Evolutionary conservation across 1,140 invertebrate species (phyloP), one percentile per base, ranked within the genome.

Genomic region (Elymnias hypermnestra): DNA sequence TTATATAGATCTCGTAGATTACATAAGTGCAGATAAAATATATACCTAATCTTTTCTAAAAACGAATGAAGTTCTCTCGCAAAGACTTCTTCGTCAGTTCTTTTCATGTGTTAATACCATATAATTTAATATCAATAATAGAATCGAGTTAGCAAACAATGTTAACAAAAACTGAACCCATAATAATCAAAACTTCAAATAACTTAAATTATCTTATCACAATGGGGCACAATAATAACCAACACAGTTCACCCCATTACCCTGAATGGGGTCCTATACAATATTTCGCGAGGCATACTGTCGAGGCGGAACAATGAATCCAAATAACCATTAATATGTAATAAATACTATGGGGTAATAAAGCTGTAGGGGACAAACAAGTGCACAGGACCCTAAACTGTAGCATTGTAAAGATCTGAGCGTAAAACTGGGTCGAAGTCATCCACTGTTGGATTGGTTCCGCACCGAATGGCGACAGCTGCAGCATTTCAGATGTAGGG

Each of bases 241-340:
- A 62, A 72, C 68, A 68, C 64, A 69, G 45, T 64, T 70, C 61
- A 63, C 57, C 58, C 65, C 66, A 67, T 74, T 65, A 63, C 55
- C 50, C 46, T 57, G 58, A 59, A 62, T 68, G 40, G 69, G 70
- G 72, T 63, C 38, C 65, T 44, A 72, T 79, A 67, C 63, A 77
- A 82, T 71, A 69, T 64, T 77, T 72, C 45, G 67, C 72, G 63
- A 64, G 54, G 57, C 81, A 78, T 82, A 84, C 81, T 81, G 81
- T 72, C 58, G 52, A 60, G n/a, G n/a, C n/a, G 63, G 69, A 78
- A 84, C 78, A 84, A 84, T 84, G 76, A 84, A 75, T 78, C 78
- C 70, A 84, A 84, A 84, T 83, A 84, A 84, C 78, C 76, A 84
- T 84, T 84, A 84, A 84, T 83, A 84, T 79, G 78, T 83, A 81